These are phyloP conservation scores for Aporophyla nigra DNA, from an alignment of 2,888 invertebrate genomes.

Conservation along the genomic window DNA sequence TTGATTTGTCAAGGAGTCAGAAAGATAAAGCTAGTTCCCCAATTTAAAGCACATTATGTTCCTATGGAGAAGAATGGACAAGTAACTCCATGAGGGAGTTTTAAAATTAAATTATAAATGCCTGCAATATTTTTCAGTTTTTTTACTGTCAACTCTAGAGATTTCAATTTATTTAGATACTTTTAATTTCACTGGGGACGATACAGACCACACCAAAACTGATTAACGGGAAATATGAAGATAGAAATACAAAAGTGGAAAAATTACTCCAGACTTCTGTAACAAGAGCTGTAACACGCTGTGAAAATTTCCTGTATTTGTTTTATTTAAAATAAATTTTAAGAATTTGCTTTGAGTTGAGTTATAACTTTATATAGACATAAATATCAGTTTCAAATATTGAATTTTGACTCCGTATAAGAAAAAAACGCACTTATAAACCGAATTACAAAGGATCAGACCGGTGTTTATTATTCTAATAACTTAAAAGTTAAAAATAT, in stretches of 20 bases:
- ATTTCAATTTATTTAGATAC: not conserved
- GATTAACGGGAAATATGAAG: not conserved
- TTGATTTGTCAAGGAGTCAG: not conserved
- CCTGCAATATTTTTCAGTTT: not conserved
- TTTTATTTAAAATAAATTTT: no score
- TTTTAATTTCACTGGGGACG: not conserved
- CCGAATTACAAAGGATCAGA: not conserved
- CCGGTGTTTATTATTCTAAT: no score
- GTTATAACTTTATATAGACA: no score
- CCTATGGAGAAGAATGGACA: not conserved
- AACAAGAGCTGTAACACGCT: no score
- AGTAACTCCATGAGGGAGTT: not conserved
- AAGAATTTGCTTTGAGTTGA: no score
- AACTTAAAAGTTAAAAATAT: no score
- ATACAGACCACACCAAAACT: not conserved
- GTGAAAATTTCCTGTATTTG: no score
- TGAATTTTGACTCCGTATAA: not conserved
- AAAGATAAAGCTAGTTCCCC: not conserved
- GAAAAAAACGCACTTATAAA: not conserved
- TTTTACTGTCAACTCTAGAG: not conserved
- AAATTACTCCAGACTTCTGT: not conserved
- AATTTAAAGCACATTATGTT: not conserved
- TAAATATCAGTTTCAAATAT: not conserved
- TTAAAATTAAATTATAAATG: not conserved
- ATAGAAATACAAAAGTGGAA: not conserved